Evolutionary conservation across 2,888 invertebrate species (phyloP).

Genomic region (Cantharis rustica): DNA sequence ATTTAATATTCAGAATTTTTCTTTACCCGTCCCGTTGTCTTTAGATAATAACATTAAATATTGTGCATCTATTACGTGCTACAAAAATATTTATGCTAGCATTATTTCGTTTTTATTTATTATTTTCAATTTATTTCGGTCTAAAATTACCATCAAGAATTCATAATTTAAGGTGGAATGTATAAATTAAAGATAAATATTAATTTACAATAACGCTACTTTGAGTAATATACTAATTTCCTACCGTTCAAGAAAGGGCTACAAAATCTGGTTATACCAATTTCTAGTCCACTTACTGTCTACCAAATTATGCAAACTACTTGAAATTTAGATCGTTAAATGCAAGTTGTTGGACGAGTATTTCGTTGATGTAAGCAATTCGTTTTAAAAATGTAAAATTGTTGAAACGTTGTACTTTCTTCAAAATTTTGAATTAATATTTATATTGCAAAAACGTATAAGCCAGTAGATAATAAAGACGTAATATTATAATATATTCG

Average conservation of each 20-base stretch:
- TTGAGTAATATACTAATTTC: constrained; percentile 4
- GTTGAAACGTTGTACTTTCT: neutral
- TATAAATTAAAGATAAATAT: constrained; percentile 6
- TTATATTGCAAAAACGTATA: neutral
- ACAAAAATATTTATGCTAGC: neutral
- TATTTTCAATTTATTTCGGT: neutral
- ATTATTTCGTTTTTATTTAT: neutral
- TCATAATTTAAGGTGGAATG: neutral
- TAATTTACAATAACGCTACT: constrained; percentile 1
- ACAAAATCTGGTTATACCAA: constrained; percentile 25
- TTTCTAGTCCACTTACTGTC: constrained; percentile 24
- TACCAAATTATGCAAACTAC: constrained; percentile 29
- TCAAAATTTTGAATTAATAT: neutral
- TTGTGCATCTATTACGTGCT: neutral
- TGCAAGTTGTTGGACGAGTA: constrained; percentile 23
- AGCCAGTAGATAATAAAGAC: neutral
- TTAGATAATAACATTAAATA: neutral
- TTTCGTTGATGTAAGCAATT: constrained; percentile 20
- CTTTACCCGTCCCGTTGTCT: neutral
- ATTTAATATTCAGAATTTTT: constrained; percentile 10
- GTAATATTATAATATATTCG: neutral
- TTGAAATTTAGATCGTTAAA: constrained; percentile 26
- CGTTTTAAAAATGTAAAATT: neutral
- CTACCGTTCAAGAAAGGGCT: constrained; percentile 13
- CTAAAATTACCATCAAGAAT: neutral